Percentiles rank a stretch among this genome's conserved stretches.
Evolutionary conservation across 2,888 invertebrate genomes (phyloP).

Genomic region (Nycteola revayana): DNA sequence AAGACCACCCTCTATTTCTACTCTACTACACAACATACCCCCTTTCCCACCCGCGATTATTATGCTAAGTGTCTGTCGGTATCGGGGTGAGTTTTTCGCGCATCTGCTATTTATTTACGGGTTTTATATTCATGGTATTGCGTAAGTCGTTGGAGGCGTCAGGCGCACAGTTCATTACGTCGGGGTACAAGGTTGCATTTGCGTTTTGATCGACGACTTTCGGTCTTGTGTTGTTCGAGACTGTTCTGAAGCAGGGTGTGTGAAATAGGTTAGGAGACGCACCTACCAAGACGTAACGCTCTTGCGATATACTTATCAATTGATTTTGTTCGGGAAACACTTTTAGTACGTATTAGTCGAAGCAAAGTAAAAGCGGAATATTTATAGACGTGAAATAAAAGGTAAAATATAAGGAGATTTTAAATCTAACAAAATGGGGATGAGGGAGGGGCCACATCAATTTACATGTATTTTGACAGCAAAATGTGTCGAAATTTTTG

Average conservation of each 20-base stretch:
- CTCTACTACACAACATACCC: slow-evolving; percentile 25
- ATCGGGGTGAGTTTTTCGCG: slow-evolving; percentile 79
- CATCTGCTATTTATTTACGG: slow-evolving; percentile 82
- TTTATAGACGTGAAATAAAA: too few species aligned
- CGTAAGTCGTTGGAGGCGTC: slow-evolving; percentile 61
- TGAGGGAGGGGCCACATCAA: too few species aligned
- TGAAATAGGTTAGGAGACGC: slow-evolving; percentile 56
- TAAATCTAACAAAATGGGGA: too few species aligned
- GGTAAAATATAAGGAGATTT: too few species aligned
- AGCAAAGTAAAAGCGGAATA: too few species aligned
- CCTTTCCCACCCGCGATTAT: slow-evolving; percentile 66
- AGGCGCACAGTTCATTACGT: slow-evolving; percentile 74
- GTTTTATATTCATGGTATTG: slow-evolving; percentile 79
- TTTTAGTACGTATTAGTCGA: too few species aligned
- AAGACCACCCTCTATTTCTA: slow-evolving; percentile 28
- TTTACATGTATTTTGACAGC: too few species aligned
- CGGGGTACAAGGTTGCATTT: slow-evolving; percentile 48
- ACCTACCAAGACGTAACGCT: slow-evolving; percentile 64
- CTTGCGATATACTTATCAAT: slow-evolving; percentile 58
- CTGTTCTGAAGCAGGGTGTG: slow-evolving; percentile 25
- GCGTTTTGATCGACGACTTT: slow-evolving; percentile 37
- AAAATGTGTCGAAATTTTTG: too few species aligned
- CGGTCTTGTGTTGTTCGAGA: slow-evolving; percentile 30
- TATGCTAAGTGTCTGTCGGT: slow-evolving; percentile 78
- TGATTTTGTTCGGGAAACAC: slow-evolving; percentile 59